Conservation (phyloP, 1,140 invertebrate genomes). For the Papilio dardanus region DNA sequence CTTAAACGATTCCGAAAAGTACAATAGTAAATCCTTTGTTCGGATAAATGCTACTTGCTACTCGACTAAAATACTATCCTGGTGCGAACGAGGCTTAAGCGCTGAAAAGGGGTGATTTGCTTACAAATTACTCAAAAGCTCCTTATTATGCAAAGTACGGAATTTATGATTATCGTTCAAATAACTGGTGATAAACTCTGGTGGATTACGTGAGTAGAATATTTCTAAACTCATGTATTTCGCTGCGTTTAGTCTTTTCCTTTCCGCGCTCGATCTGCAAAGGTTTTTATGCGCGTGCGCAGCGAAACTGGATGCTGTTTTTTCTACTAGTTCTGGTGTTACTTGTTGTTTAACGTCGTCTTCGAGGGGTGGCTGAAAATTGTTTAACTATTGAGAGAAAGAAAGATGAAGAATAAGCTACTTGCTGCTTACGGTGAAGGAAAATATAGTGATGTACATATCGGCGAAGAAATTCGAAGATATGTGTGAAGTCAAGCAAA, state of each 20-base stretch:
- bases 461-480: too few species aligned
- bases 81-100: too few species aligned
- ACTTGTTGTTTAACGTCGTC: conserved; percentile 72
- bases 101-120: background rate
- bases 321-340: conserved; percentile 78
- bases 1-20: too few species aligned
- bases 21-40: too few species aligned
- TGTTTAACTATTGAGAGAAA: background rate
- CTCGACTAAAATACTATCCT: too few species aligned
- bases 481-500: too few species aligned
- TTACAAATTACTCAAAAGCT: conserved; percentile 72
- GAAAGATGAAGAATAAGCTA: too few species aligned
- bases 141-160: conserved; percentile 80
- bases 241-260: conserved; percentile 77
- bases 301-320: conserved; percentile 69
- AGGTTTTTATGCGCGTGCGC: conserved; percentile 69
- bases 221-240: conserved; percentile 83
- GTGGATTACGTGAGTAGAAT: conserved; percentile 79
- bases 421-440: too few species aligned
- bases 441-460: too few species aligned
- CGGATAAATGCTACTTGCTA: background rate
- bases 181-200: conserved; percentile 84
- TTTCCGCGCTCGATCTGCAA: conserved; percentile 66
- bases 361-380: conserved; percentile 72
- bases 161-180: conserved; percentile 83